A percentile compares a stretch with the other conserved stretches of the same genome.
These are phyloP conservation scores for Amia ocellicauda DNA, from an alignment of 2,113 vertebrate genomes.

Conservation along the genomic window DNA sequence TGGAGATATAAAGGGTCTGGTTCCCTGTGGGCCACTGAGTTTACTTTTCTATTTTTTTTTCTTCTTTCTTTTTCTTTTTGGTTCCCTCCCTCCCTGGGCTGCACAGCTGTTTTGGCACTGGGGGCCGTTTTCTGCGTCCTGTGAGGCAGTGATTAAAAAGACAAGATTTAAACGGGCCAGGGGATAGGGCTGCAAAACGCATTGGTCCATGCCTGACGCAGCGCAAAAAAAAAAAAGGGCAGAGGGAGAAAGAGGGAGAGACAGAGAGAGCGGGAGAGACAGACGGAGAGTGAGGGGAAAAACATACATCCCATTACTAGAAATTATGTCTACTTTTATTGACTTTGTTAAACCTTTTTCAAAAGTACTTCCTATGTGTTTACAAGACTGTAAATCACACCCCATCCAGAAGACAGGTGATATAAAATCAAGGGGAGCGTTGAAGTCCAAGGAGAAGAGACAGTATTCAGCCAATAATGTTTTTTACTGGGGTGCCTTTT, in stretches of 20 bases:
- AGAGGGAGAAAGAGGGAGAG: slow-evolving; percentile 31
- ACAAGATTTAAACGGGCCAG: slow-evolving; percentile 62
- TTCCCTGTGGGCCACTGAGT: slow-evolving; percentile 61
- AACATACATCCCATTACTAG: slow-evolving; percentile 48
- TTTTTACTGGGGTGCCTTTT: slow-evolving; percentile 1
- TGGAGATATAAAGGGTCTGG: slow-evolving; percentile 39
- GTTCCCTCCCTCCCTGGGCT: slow-evolving; percentile 59
- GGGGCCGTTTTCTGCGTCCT: slow-evolving; percentile 65
- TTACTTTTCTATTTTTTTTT: slow-evolving; percentile 58
- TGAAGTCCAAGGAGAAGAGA: slow-evolving; percentile 4
- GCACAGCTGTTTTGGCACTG: slow-evolving; percentile 66
- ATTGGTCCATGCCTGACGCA: slow-evolving; percentile 58
- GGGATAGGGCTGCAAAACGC: slow-evolving; percentile 73
- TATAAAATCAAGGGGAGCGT: slow-evolving; percentile 21
- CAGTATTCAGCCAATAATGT: slow-evolving; percentile 18
- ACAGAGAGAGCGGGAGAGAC: slow-evolving; percentile 10
- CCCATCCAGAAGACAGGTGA: slow-evolving; percentile 36
- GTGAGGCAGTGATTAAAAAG: slow-evolving; percentile 60
- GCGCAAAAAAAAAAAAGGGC: slow-evolving; percentile 43
- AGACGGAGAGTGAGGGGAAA: slow-evolving; percentile 1
- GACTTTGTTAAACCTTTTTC: slow-evolving; percentile 76
- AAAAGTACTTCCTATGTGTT: slow-evolving; percentile 73
- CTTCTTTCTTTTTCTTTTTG: slow-evolving; percentile 45
- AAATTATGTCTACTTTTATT: slow-evolving; percentile 74
- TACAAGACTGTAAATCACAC: slow-evolving; percentile 73